Conservation (phyloP, 2,888 invertebrate species). For the Ellobium chinense region DNA sequence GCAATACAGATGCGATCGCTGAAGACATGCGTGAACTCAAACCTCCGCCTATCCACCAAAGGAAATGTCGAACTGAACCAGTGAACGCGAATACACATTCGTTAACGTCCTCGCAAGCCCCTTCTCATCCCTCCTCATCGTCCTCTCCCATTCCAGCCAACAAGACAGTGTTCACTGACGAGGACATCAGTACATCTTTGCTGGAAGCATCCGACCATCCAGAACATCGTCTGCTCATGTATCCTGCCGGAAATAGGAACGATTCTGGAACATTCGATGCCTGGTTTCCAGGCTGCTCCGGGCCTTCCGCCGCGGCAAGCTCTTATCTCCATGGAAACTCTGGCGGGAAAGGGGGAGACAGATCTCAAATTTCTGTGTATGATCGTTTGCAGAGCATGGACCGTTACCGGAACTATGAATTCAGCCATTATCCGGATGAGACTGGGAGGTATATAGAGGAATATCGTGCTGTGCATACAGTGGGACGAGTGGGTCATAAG, state of each 20-base stretch:
- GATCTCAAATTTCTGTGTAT: neutral
- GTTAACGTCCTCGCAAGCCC: no score
- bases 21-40: neutral
- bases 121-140: no score
- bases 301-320: no score
- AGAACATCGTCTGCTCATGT: neutral
- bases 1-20: no score
- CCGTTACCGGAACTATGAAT: neutral
- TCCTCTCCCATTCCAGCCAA: no score
- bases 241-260: neutral
- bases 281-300: neutral
- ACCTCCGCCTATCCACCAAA: neutral
- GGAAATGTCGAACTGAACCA: neutral
- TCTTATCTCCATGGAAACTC: neutral
- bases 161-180: no score
- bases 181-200: neutral
- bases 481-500: constrained; percentile 22
- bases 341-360: neutral
- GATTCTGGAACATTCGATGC: constrained; percentile 4
- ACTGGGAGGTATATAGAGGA: constrained; percentile 17
- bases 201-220: neutral
- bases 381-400: neutral
- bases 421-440: constrained; percentile 22
- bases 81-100: no score
- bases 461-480: constrained; percentile 33